Conservation (phyloP, 1,140 invertebrate genomes). For the Drosophila biarmipes region DNA sequence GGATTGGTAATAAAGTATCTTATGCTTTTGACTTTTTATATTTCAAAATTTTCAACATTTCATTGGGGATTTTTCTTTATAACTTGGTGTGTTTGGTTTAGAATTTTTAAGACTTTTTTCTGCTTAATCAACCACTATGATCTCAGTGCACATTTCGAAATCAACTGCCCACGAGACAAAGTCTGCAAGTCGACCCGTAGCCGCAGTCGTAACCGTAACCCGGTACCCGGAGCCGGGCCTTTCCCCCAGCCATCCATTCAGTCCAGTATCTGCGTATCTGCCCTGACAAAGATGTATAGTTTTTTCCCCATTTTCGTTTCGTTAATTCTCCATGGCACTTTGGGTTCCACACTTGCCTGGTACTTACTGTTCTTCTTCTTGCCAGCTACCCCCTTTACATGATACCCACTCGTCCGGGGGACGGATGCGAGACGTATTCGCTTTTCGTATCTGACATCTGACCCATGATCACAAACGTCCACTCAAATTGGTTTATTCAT, state of each 20-base stretch:
- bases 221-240: conserved; percentile 7
- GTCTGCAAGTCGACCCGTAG: conserved; percentile 57
- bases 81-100: too few species aligned
- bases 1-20: not conserved
- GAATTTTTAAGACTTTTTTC: too few species aligned
- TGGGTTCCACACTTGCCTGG: conserved; percentile 48
- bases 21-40: too few species aligned
- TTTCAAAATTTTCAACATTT: too few species aligned
- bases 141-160: conserved; percentile 57
- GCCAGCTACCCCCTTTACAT: conserved; percentile 46
- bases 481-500: conserved; percentile 39
- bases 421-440: conserved; percentile 55
- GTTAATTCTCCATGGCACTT: conserved; percentile 75
- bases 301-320: conserved; percentile 57
- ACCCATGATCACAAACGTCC: conserved; percentile 47
- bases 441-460: conserved; percentile 56
- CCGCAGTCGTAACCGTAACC: conserved; percentile 10
- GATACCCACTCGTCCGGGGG: conserved; percentile 19
- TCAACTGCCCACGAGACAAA: conserved; percentile 59
- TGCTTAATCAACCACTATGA: too few species aligned
- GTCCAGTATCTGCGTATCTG: conserved; percentile 6
- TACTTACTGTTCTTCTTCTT: conserved; percentile 39
- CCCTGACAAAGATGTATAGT: conserved; percentile 73
- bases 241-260: not conserved
- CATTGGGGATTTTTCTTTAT: too few species aligned